Conservation (phyloP, 2,797 vertebrate genomes). For the Corythornis leucogaster region DNA sequence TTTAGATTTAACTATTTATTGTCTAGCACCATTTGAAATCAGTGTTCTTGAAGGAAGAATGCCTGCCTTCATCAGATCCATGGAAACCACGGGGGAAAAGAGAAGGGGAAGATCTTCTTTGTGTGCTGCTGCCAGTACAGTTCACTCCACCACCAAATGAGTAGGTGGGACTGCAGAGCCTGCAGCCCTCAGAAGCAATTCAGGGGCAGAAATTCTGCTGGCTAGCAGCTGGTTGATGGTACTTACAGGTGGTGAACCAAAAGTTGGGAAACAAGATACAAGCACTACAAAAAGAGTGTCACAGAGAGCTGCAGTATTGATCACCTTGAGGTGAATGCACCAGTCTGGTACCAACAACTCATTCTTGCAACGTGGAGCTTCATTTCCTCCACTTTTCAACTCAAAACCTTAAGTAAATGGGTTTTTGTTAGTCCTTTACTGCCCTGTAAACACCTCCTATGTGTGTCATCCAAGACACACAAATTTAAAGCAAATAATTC, state of each 20-base stretch:
- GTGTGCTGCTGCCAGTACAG: rapidly evolving
- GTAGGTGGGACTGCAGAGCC: neutral
- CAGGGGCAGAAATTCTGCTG: neutral
- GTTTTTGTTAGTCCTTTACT: neutral
- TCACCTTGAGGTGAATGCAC: neutral
- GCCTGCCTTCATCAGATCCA: slow-evolving; percentile 44
- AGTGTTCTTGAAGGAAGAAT: slow-evolving; percentile 96
- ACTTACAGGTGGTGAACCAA: neutral
- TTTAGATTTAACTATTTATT: slow-evolving; percentile 95
- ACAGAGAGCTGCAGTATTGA: rapidly evolving
- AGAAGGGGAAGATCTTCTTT: neutral
- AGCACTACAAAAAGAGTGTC: neutral
- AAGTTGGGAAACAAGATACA: neutral
- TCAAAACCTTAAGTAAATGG: rapidly evolving
- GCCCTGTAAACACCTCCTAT: neutral
- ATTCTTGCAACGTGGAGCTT: neutral
- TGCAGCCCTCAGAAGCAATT: neutral
- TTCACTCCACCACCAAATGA: rapidly evolving
- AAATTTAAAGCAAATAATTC: neutral
- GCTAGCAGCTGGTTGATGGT: neutral
- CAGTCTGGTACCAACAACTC: neutral
- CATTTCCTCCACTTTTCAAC: neutral
- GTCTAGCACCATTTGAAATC: slow-evolving; percentile 99
- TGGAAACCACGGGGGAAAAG: neutral
- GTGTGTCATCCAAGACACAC: rapidly evolving